These are phyloP conservation scores for Cydia pomonella DNA, from an alignment of 1,140 invertebrate genomes.

Conservation along the genomic window DNA sequence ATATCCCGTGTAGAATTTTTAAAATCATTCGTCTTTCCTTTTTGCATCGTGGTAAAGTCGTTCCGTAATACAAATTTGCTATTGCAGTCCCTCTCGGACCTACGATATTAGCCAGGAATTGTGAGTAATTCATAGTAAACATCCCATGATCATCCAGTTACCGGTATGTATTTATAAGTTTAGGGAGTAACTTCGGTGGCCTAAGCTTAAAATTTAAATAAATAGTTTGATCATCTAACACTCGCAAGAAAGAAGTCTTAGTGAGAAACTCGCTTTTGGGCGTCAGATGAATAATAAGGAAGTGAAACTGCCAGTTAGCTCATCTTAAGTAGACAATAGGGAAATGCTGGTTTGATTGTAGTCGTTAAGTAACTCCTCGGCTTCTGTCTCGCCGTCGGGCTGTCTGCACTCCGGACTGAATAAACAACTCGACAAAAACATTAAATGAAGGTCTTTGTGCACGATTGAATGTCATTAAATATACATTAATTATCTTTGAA, in stretches of 20 bases:
- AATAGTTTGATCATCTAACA: neutral
- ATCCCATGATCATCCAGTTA: too few species aligned
- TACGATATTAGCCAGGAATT: too few species aligned
- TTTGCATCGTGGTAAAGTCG: too few species aligned
- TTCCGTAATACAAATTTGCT: too few species aligned
- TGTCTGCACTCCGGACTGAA: neutral
- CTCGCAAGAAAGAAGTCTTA: neutral
- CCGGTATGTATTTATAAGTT: too few species aligned
- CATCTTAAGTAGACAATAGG: conserved; percentile 7
- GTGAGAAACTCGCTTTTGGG: neutral
- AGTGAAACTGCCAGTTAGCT: neutral
- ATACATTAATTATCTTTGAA: neutral
- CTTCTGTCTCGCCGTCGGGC: neutral
- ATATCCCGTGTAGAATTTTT: too few species aligned
- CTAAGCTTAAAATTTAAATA: too few species aligned
- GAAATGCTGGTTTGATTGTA: neutral
- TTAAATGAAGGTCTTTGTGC: neutral
- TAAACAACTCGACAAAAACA: conserved; percentile 16
- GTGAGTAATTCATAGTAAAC: too few species aligned
- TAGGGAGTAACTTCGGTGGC: too few species aligned
- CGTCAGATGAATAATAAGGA: neutral
- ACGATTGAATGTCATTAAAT: neutral
- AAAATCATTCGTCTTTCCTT: too few species aligned
- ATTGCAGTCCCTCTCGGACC: too few species aligned
- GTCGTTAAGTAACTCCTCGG: conserved; percentile 3